Conservation (phyloP, 2,113 vertebrate species). For the Montifringilla adamsi region DNA sequence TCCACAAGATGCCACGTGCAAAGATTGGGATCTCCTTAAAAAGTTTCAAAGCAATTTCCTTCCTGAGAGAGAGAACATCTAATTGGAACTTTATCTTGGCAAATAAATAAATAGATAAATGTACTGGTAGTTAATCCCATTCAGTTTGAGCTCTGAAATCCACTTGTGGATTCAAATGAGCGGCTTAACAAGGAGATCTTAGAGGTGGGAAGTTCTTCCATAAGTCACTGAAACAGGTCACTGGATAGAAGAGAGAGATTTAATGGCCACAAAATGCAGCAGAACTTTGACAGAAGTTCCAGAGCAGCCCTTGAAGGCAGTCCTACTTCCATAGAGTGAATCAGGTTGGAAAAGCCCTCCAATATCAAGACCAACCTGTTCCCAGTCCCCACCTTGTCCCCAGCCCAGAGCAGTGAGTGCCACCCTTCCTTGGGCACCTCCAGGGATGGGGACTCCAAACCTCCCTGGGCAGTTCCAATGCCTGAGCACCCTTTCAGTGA, state of each 20-base stretch:
- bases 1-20: background rate
- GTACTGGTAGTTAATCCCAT: background rate
- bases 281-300: background rate
- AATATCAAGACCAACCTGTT: too few species aligned
- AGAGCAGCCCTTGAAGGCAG: background rate
- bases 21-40: background rate
- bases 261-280: background rate
- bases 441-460: background rate
- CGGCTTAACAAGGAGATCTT: background rate
- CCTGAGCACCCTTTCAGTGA: background rate
- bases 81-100: background rate
- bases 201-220: background rate
- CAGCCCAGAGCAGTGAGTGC: background rate
- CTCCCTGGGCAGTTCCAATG: background rate
- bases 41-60: background rate
- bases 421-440: background rate
- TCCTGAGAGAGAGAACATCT: background rate
- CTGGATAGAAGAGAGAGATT: background rate
- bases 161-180: background rate
- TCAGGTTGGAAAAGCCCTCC: background rate
- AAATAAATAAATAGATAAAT: background rate
- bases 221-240: background rate
- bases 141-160: background rate
- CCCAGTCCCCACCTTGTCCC: background rate
- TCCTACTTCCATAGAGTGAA: fast-evolving